Evolutionary conservation across 1,140 invertebrate genomes (phyloP).

Genomic region (Diuraphis noxia): DNA sequence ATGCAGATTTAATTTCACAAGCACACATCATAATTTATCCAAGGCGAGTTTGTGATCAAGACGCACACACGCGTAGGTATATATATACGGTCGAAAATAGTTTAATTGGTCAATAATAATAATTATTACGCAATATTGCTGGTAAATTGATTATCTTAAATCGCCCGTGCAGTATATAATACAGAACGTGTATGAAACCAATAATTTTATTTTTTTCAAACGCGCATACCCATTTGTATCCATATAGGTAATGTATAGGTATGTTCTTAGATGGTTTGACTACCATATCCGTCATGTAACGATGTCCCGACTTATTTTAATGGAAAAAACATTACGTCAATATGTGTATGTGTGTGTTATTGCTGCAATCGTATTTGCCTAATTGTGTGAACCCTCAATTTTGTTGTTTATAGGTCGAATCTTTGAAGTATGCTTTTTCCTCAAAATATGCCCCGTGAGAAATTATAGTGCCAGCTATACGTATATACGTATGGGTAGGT

Average conservation of each 20-base stretch:
- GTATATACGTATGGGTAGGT: neutral
- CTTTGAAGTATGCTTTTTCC: neutral
- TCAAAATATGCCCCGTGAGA: neutral
- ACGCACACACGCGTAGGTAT: neutral
- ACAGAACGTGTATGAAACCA: neutral
- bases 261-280: neutral
- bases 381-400: neutral
- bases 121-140: neutral
- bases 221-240: too few species aligned
- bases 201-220: neutral
- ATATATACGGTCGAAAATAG: neutral
- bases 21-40: neutral
- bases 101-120: neutral
- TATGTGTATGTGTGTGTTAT: neutral
- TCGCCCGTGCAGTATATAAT: neutral
- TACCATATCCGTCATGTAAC: neutral
- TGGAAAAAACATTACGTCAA: constrained; percentile 14
- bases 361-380: neutral
- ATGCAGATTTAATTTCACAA: neutral
- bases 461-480: neutral
- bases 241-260: neutral
- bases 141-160: neutral
- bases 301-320: neutral
- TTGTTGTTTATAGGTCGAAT: constrained; percentile 27
- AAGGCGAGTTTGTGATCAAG: neutral